Percentiles rank a stretch among this genome's conserved stretches.
Evolutionary conservation across 2,113 vertebrate species (phyloP).

Genomic region (Stegostoma tigrinum): DNA sequence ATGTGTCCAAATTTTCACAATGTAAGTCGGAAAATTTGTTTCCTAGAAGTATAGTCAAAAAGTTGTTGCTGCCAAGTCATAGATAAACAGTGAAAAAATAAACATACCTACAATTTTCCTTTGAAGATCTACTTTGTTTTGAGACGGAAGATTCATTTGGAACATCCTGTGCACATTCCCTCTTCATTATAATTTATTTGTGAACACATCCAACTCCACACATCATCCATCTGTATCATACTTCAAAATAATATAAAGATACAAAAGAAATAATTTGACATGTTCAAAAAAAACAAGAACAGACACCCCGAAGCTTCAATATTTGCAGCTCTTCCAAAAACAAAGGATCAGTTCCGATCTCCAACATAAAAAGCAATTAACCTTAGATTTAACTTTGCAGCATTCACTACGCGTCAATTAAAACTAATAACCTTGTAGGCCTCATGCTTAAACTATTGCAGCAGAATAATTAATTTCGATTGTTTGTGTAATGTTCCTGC

Average conservation of each 20-base stretch:
- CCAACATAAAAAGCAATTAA: conserved; percentile 21
- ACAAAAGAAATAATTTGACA: background rate
- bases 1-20: background rate
- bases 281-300: background rate
- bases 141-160: background rate
- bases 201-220: background rate
- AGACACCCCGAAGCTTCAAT: background rate
- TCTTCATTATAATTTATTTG: background rate
- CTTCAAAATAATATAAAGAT: background rate
- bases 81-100: background rate
- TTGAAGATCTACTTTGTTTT: background rate
- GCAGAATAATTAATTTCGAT: conserved; percentile 11
- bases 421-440: conserved; percentile 5
- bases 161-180: background rate
- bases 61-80: background rate
- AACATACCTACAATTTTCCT: background rate
- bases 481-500: background rate
- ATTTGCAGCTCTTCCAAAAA: background rate
- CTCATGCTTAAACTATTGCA: background rate
- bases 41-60: background rate
- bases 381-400: conserved; percentile 2
- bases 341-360: background rate
- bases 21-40: background rate
- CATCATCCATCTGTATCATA: background rate
- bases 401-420: conserved; percentile 24